Evolutionary conservation across 1,140 invertebrate genomes (phyloP).

Genomic region (Drosophila melanica): DNA sequence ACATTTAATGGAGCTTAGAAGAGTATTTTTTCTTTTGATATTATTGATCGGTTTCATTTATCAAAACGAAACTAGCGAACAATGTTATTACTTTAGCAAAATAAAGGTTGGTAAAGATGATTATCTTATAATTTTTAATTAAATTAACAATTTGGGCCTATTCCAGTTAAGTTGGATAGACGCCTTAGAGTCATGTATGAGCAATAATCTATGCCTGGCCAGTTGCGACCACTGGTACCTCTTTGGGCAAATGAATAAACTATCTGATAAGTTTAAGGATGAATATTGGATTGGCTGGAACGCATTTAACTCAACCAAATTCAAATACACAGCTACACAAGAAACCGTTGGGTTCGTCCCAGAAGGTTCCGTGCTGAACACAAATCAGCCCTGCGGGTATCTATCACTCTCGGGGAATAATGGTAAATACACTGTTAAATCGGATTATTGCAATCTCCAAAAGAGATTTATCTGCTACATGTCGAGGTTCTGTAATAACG

Average conservation of each 20-base stretch:
- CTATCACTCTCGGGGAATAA: background rate
- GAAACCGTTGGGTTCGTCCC: background rate
- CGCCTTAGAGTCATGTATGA: background rate
- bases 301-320: background rate
- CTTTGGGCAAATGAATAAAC: background rate
- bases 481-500: background rate
- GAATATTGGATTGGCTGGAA: slow-evolving; percentile 1
- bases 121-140: background rate
- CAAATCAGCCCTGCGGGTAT: background rate
- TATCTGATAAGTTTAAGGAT: background rate
- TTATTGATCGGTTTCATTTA: background rate
- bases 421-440: background rate
- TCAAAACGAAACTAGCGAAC: background rate
- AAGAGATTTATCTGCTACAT: background rate
- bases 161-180: background rate
- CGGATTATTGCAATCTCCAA: background rate
- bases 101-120: background rate
- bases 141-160: background rate
- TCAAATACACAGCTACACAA: background rate
- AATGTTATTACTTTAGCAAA: slow-evolving; percentile 12
- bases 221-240: background rate
- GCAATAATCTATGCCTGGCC: background rate
- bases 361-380: background rate
- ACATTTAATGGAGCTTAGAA: background rate
- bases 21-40: background rate